Conservation (phyloP, 2,797 vertebrate species). For the Lithobates sylvaticus region DNA sequence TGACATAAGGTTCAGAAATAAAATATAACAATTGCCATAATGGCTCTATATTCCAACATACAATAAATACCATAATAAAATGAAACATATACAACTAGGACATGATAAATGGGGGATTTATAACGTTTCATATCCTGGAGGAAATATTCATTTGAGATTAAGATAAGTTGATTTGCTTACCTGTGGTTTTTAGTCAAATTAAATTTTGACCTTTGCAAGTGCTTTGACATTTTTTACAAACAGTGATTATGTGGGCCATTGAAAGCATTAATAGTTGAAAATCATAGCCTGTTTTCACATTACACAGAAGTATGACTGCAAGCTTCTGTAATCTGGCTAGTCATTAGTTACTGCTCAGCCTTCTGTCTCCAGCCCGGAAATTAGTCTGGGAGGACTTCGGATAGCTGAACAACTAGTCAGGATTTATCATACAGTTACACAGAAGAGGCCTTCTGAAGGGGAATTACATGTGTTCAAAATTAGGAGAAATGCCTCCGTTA, state of each 20-base stretch:
- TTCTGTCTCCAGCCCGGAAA: constrained; percentile 73
- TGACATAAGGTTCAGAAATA: too few species aligned
- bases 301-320: constrained; percentile 66
- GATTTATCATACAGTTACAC: constrained; percentile 69
- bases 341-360: constrained; percentile 68
- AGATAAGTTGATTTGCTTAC: not conserved
- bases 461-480: constrained; percentile 64
- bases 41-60: not conserved
- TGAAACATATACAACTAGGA: not conserved
- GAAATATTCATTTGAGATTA: constrained; percentile 29
- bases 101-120: constrained; percentile 1
- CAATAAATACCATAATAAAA: too few species aligned
- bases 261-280: constrained; percentile 59
- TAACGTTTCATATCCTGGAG: constrained; percentile 7
- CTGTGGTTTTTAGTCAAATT: not conserved
- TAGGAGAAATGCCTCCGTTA: constrained; percentile 61
- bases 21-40: not conserved
- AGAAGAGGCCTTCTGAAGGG: constrained; percentile 66
- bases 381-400: constrained; percentile 69
- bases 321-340: constrained; percentile 69
- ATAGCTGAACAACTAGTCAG: constrained; percentile 69
- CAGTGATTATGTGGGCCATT: constrained; percentile 51
- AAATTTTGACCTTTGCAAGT: constrained; percentile 51
- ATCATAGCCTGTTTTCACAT: constrained; percentile 66
- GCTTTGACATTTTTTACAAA: constrained; percentile 59